Evolutionary conservation across 2,888 invertebrate species (phyloP).

Genomic region (Andricus curvator): DNA sequence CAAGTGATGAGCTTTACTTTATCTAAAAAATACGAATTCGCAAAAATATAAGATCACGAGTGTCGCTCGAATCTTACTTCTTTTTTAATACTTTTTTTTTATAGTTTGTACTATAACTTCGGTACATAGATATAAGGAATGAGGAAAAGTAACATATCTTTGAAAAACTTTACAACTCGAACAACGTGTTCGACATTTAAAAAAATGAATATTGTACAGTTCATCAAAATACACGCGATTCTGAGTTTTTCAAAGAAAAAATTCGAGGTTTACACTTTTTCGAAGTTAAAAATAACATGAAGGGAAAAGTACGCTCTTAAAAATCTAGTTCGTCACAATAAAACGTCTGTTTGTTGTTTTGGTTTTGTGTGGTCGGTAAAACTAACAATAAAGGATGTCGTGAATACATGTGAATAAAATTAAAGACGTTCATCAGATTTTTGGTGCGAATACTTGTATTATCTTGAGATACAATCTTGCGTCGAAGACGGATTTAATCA

Average conservation of each 20-base stretch:
- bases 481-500: conserved; percentile 55
- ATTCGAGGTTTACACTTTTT: conserved; percentile 6
- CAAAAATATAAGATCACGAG: conserved; percentile 9
- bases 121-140: conserved; percentile 1
- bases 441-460: conserved; percentile 73
- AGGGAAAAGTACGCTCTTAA: conserved; percentile 8
- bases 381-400: conserved; percentile 63
- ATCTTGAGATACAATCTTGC: conserved; percentile 75
- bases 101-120: conserved; percentile 26
- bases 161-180: conserved; percentile 8
- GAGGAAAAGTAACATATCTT: not conserved
- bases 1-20: conserved; percentile 22
- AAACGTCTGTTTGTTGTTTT: not conserved
- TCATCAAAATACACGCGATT: not conserved
- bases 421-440: conserved; percentile 72
- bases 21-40: conserved; percentile 32
- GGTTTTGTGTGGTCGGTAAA: not conserved
- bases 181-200: not conserved
- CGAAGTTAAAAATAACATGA: conserved; percentile 5
- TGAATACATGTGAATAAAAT: conserved; percentile 74
- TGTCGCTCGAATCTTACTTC: not conserved
- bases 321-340: not conserved
- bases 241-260: conserved; percentile 20
- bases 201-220: not conserved
- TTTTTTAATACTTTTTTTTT: not conserved